Evolutionary conservation across 2,888 invertebrate genomes (phyloP), one percentile per base, ranked within the genome.

Genomic region (Cephus nigrinus): DNA sequence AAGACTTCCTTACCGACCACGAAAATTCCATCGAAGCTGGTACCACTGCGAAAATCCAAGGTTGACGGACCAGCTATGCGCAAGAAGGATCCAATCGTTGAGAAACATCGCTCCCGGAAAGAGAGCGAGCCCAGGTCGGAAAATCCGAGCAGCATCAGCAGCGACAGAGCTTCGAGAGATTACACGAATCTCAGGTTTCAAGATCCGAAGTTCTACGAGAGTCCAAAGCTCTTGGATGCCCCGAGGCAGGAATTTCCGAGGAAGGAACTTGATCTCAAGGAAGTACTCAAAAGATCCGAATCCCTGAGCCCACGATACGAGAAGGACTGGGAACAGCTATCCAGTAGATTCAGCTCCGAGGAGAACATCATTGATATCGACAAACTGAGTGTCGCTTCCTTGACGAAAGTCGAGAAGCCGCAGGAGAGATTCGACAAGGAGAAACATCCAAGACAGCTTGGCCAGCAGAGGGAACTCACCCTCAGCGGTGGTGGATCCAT

Each of bases 401-500:
- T 90, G 4, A 84, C 85, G 0, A 86, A 84, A 32, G 83, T 85
- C 0, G 90, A 89, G 32, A 83, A 76, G 15, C 55, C 78, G 0
- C 23, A 33, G 32, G 87, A 88, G 3, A 86, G 83, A 79, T 86
- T 92, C 78, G 88, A 91, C 71, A 91, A 91, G 72, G 92, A 92
- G 74, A 92, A 91, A 81, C 92, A 92, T 84, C 91, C 92, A 15
- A 89, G 90, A 76, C 88, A 91, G 71, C 90, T 92, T 73, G 87
- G 92, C 55, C 92, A 91, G 74, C 89, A 92, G 32, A 91, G 88
- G 80, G 92, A 91, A 74, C 84, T 92, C 12, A 91, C 90, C 0
- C 84, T 92, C 0, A 92, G 88, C 75, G 94, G 94, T 1, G 94
- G 93, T n/a, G 95, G 95, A 2, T 92, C 93, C 5, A 94, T 94